Evolutionary conservation across 2,888 invertebrate genomes (phyloP).

Genomic region (Ophion costatus): DNA sequence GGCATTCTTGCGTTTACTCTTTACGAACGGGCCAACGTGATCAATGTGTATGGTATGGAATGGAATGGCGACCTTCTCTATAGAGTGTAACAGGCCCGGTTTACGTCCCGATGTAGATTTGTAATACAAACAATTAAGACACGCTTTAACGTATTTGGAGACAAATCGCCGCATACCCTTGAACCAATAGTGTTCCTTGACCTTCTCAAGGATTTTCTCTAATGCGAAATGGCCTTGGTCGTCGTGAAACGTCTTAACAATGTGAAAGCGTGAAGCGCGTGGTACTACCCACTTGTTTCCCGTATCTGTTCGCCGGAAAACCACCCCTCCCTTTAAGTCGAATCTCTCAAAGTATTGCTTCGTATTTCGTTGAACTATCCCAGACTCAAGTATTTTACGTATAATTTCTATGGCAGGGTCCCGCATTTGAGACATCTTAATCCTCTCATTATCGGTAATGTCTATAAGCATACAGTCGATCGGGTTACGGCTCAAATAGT

Average conservation of each 20-base stretch:
- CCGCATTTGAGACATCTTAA: constrained; percentile 66
- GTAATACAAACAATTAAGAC: constrained; percentile 79
- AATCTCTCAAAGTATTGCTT: constrained; percentile 65
- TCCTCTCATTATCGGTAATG: constrained; percentile 66
- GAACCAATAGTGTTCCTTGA: constrained; percentile 80
- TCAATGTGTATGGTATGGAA: constrained; percentile 81
- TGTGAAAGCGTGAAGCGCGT: constrained; percentile 71
- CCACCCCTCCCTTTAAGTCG: constrained; percentile 55
- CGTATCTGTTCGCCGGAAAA: constrained; percentile 59
- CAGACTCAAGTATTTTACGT: constrained; percentile 50
- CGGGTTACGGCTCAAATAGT: constrained; percentile 69
- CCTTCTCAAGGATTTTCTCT: constrained; percentile 74
- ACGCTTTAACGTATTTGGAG: constrained; percentile 79
- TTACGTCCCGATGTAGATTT: constrained; percentile 72
- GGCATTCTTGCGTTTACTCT: constrained; percentile 72
- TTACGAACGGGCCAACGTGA: constrained; percentile 81
- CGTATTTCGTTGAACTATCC: constrained; percentile 37
- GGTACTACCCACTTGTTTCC: constrained; percentile 76
- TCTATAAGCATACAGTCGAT: constrained; percentile 59
- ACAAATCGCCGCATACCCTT: constrained; percentile 78
- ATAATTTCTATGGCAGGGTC: constrained; percentile 64
- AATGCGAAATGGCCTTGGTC: constrained; percentile 79
- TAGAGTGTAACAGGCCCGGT: constrained; percentile 79
- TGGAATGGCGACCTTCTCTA: constrained; percentile 78
- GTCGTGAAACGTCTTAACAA: constrained; percentile 78